These are phyloP conservation scores for Mythimna impura DNA, from an alignment of 2,888 invertebrate species.

Conservation along the genomic window DNA sequence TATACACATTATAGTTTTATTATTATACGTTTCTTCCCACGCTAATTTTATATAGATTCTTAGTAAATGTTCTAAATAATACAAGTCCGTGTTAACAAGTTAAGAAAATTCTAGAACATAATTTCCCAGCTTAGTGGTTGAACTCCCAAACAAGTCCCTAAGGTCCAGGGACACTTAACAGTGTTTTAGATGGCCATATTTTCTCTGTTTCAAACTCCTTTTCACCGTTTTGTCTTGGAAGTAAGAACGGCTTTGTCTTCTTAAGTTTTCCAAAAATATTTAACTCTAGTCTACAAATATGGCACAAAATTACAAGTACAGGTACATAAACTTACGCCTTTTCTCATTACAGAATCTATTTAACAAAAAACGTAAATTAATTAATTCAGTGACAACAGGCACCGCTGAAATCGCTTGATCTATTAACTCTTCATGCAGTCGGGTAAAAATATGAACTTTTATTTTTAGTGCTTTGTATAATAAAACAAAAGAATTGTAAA, in stretches of 20 bases:
- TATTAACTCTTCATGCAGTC: no score
- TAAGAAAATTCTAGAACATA: slow-evolving; percentile 35
- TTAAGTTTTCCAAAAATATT: background rate
- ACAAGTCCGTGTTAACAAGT: slow-evolving; percentile 11
- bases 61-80: slow-evolving; percentile 9
- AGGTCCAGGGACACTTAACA: slow-evolving; percentile 34
- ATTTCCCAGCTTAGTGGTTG: slow-evolving; percentile 39
- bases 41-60: background rate
- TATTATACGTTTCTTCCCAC: background rate
- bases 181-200: slow-evolving; percentile 18
- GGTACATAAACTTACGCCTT: no score
- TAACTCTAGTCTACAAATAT: background rate
- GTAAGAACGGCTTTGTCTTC: background rate
- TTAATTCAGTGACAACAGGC: no score
- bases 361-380: no score
- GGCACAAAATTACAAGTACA: background rate
- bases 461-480: no score
- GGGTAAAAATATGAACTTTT: no score
- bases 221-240: background rate
- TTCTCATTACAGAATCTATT: no score
- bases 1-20: no score
- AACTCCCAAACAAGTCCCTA: slow-evolving; percentile 39
- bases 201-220: slow-evolving; percentile 20
- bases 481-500: no score
- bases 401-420: no score